Evolutionary conservation across 92 coral and sea anemone genomes (phyloP).

Genomic region (Umimayanthus chanpuru): DNA sequence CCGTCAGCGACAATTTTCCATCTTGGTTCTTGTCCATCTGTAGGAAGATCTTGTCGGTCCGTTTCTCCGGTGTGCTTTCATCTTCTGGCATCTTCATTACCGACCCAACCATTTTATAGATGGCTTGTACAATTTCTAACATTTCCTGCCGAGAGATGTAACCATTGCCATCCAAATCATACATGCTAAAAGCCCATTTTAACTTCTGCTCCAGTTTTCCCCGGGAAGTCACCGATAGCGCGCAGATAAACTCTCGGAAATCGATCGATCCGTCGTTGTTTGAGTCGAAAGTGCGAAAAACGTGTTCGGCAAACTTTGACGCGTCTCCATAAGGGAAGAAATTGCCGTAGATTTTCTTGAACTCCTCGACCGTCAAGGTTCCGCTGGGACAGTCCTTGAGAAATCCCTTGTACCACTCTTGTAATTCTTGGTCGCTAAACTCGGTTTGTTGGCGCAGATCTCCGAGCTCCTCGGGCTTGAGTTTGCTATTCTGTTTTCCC

Average conservation of each 20-base stretch:
- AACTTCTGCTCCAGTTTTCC: slow-evolving; percentile 91
- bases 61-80: slow-evolving; percentile 96
- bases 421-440: slow-evolving; percentile 88
- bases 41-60: slow-evolving; percentile 91
- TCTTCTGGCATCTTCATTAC: slow-evolving; percentile 99
- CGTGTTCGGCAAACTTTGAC: slow-evolving; percentile 97
- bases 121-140: slow-evolving; percentile 92
- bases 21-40: slow-evolving; percentile 97
- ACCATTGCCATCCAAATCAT: slow-evolving; percentile 91
- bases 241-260: slow-evolving; percentile 96
- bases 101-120: slow-evolving; percentile 97
- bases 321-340: slow-evolving; percentile 99
- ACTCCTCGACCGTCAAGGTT: slow-evolving; percentile 78
- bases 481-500: slow-evolving; percentile 99
- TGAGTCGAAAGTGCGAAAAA: slow-evolving; percentile 90
- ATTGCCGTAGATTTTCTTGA: slow-evolving; percentile 1
- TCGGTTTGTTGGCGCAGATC: slow-evolving; percentile 87
- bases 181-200: slow-evolving; percentile 98
- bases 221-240: slow-evolving; percentile 93
- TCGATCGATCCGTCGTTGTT: slow-evolving; percentile 86
- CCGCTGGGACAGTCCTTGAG: slow-evolving; percentile 95
- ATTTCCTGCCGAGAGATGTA: slow-evolving; percentile 80
- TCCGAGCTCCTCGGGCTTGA: slow-evolving; percentile 86
- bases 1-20: slow-evolving; percentile 88
- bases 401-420: slow-evolving; percentile 97